Base-by-base conservation (phyloP, 2,797 vertebrate species). In the Crenuchus spilurus region DNA sequence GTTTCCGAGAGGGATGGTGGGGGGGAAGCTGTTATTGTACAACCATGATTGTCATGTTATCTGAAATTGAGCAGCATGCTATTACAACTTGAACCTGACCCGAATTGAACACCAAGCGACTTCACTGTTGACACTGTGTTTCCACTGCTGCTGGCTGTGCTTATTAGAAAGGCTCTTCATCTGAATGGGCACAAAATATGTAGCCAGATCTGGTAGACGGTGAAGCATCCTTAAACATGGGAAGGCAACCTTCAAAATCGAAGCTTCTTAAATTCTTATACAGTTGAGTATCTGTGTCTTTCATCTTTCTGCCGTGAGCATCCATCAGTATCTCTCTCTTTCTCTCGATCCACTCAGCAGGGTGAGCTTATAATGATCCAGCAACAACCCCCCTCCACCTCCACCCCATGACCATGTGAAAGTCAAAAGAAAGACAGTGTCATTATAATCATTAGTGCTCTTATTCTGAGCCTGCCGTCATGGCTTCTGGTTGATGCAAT, bases 1-100 rank as follows among this genome's bases (percentile, higher is more conserved):
- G 16, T 70, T 64, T 74, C 39, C 61, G 31, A 8, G 14, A 64
- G 6, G 28, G 28, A 16, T 10, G 41, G 4, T 60, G 30, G 1
- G 4, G 51, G 42, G 58, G 35, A 62, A 9, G 42, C 6, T 41
- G 70, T 70, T 63, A 57, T 65, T 65, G 31, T 58, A 64, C 41
- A 55, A 58, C 33, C 55, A 41, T 62, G 51, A 49, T 41, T 57
- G 9, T 41, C 52, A 57, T 49, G 30, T 33, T 69, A 74, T 78
- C 64, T 73, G 26, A 63, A 74, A 78, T 70, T 58, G 24, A 6
- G 24, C 54, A 44, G 13, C 42, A 31, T 64, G 51, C 14, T 69
- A 35, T 74, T 78, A 60, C 65, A 74, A 52, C 2, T 0, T 49
- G 28, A 58, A 70, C 76, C 39, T 58, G 71, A 74, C 49, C 49